Base-by-base conservation (phyloP, 2,113 vertebrate species). In the Nansenia antarctica region DNA sequence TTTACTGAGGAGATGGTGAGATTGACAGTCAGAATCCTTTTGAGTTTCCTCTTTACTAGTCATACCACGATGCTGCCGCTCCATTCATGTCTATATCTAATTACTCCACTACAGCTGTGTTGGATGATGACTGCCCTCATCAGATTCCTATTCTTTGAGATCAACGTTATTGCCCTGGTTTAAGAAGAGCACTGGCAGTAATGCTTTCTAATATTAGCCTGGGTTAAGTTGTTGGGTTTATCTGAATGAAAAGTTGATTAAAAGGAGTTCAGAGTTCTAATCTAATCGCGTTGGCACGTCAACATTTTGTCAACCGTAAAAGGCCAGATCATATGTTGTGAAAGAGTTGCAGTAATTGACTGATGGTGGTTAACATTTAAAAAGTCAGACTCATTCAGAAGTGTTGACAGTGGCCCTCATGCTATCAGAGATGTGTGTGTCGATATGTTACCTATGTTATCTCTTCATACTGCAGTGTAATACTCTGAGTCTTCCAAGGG, bases 31-130 rank as follows among this genome's bases (percentile, higher is more conserved):
- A 57, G 57, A 72, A 14, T 55, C 67, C 55, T 65, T 34, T 54
- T 42, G 27, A 62, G 71, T 65, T 53, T 77, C 35, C 54, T 31
- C 29, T 62, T 73, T 62, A 26, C 24, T 31, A 72, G 63, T 65
- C 66, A 31, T 37, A 9, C 74, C 74, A 79, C 60, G 47, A 57
- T 39, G 45, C 30, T 49, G 32, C 34, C 68, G 54, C 32, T 59
- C 54, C 54, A 55, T 64, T 70, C 63, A 34, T 55, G n/a, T n/a
- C n/a, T n/a, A 57, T 11, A 34, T 69, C 31, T 77, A 47, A 53
- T 67, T 76, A 55, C 15, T 39, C 20, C 6, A 47, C 42, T 2
- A 37, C 60, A 65, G 39, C 24, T 31, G 57, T 24, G 39, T 27
- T 70, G 31, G 60, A 59, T 12, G 31, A n/a, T n/a, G n/a, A n/a